Base-by-base conservation (phyloP, 2,888 invertebrate genomes). In the Mesorhabditis sp. region DNA sequence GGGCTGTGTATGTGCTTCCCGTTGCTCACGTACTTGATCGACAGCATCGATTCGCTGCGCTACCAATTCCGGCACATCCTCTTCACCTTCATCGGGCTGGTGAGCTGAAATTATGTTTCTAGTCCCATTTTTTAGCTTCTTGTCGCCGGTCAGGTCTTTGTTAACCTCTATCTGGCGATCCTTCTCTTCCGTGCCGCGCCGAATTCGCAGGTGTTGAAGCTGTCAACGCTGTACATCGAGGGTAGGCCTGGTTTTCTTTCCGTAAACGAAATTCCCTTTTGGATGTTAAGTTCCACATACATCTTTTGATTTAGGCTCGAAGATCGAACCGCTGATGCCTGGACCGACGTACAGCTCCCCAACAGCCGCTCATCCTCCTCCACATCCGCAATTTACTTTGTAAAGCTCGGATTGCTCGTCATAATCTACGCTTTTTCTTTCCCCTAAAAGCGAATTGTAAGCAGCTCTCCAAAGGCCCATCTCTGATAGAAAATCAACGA, bases 101-200 rank as follows among this genome's bases (percentile, higher is more conserved):
- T 80, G 50, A 68, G 72, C n/a, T 58, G 10, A n/a, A 58, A n/a
- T 6, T 66, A 45, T 66, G 45, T 15, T 66, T 41, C 15, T 10
- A 4, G 43, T n/a, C 15, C 15, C 43, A 4, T 4, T 43, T 65
- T 67, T 28, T 66, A 77, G 77, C 67, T 65, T 61, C 66, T 72
- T 44, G 72, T 72, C 66, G 64, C 69, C 4, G 71, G 72, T 43
- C 68, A 73, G 43, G 72, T 74, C 5, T 68, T 73, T 45, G 75
- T 74, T 5, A 75, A 74, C 70, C 70, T 70, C 50, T 74, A 70
- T 44, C 67, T 78, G 43, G 65, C 72, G 28, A 72, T 80, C 70
- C 72, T 80, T 43, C 72, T 80, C 63, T 76, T 73, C 70, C 68
- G 78, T 10, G 75, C 77, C n/a, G 76, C 78, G 13, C 80, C 80